A percentile compares a stretch with the other conserved stretches of the same genome.
Conservation (phyloP, 53 echinoderm and acorn worm species). For the Mesocentrotus franciscanus region DNA sequence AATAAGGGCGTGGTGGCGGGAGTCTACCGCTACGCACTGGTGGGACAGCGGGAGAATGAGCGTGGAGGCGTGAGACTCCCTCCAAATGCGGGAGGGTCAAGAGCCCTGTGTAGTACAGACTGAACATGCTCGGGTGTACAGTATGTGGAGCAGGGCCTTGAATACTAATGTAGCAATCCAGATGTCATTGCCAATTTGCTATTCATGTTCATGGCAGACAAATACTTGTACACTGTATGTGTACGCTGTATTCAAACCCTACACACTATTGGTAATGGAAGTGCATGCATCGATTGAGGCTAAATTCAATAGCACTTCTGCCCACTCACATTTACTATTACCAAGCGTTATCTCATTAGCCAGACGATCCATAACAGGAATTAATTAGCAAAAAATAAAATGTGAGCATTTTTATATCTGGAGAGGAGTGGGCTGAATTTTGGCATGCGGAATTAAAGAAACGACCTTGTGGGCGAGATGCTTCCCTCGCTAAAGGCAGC, state of each 20-base stretch:
- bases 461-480: not conserved
- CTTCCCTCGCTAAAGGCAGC: not conserved
- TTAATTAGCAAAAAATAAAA: not conserved
- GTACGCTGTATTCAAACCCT: not conserved
- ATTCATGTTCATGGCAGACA: not conserved
- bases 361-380: not conserved
- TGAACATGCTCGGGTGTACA: too few species aligned
- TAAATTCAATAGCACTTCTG: not conserved
- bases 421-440: not conserved
- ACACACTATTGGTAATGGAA: not conserved
- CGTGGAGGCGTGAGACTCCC: too few species aligned
- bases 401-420: not conserved
- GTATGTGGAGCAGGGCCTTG: not conserved
- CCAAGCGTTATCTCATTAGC: conserved; percentile 12
- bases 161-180: not conserved
- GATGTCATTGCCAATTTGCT: conserved; percentile 16
- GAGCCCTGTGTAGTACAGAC: not conserved
- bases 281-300: not conserved
- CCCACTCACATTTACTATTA: not conserved
- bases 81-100: too few species aligned
- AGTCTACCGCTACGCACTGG: too few species aligned
- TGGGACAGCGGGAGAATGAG: too few species aligned
- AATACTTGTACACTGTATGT: not conserved
- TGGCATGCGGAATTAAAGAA: not conserved
- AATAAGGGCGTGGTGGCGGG: too few species aligned